Conservation (phyloP, 2,797 vertebrate genomes). For the Cyclura pinguis region DNA sequence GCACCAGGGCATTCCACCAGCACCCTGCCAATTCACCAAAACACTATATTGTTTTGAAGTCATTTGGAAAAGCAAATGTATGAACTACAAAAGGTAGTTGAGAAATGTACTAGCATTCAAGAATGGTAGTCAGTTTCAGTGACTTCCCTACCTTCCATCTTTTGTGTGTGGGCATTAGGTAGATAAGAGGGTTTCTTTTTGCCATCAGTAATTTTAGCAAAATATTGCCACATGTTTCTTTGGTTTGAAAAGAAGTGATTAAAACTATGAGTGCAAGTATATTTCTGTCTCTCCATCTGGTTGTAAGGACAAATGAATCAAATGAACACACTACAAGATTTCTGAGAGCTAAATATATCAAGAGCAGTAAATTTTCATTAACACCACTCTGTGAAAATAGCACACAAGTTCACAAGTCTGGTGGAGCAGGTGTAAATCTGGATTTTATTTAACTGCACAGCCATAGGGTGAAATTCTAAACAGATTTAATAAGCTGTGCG, state of each 20-base stretch:
- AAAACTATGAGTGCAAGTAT: not conserved
- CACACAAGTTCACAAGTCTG: constrained; percentile 29
- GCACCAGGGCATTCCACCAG: not conserved
- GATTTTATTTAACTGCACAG: constrained; percentile 8
- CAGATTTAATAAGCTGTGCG: not conserved
- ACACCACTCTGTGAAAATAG: not conserved
- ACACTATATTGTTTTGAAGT: no score
- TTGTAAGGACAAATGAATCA: constrained; percentile 4
- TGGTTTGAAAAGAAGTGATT: not conserved
- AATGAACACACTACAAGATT: not conserved
- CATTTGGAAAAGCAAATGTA: not conserved
- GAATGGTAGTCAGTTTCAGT: not conserved
- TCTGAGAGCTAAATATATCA: not conserved
- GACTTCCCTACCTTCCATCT: not conserved
- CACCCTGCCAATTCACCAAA: no score
- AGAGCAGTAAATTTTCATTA: not conserved
- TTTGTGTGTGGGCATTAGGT: constrained; percentile 36
- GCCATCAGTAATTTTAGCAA: not conserved
- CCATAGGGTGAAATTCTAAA: constrained; percentile 10
- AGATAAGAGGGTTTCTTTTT: not conserved
- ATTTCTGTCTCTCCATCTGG: not conserved
- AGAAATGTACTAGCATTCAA: not conserved
- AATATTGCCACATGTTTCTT: not conserved
- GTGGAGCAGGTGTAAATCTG: not conserved
- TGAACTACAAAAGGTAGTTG: not conserved